A percentile compares a stretch with the other conserved stretches of the same genome.
phyloP scores from a whole-genome alignment of 2,888 invertebrate genomes.

The Ecliptopera silaceata region DNA sequence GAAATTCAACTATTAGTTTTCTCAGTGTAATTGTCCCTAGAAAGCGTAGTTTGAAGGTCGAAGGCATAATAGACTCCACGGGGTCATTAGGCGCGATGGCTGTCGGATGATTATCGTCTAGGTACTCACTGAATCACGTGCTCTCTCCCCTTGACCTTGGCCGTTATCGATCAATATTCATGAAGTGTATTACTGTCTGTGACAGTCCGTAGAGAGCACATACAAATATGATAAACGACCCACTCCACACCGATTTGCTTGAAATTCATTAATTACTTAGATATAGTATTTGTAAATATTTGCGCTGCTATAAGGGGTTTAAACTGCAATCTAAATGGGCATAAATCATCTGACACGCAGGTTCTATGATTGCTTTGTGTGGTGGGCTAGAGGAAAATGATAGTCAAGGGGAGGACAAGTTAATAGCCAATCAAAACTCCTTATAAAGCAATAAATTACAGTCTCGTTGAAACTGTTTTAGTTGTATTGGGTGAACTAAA shows the following conservation, averaged over 20 bases:
- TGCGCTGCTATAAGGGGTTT: conserved; percentile 10
- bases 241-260: conserved; percentile 45
- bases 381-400: conserved; percentile 12
- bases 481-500: conserved; percentile 25
- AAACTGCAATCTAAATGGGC: conserved; percentile 14
- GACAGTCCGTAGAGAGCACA: conserved; percentile 38
- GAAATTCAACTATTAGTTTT: too few species aligned
- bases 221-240: conserved; percentile 54
- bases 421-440: conserved; percentile 7
- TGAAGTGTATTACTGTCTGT: conserved; percentile 48
- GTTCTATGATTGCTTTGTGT: conserved; percentile 18
- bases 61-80: conserved; percentile 13
- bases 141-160: conserved; percentile 68
- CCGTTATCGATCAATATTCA: conserved; percentile 66
- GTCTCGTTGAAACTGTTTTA: not conserved
- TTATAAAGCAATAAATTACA: conserved; percentile 13
- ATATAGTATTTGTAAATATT: conserved; percentile 27
- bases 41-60: conserved; percentile 35
- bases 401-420: conserved; percentile 12
- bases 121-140: conserved; percentile 46
- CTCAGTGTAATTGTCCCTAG: conserved; percentile 34
- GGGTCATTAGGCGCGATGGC: conserved; percentile 48
- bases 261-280: conserved; percentile 40
- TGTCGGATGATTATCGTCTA: conserved; percentile 45
- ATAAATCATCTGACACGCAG: conserved; percentile 18